Conservation (phyloP, 2,888 invertebrate genomes). For the Lordiphosa andalusiaca region DNA sequence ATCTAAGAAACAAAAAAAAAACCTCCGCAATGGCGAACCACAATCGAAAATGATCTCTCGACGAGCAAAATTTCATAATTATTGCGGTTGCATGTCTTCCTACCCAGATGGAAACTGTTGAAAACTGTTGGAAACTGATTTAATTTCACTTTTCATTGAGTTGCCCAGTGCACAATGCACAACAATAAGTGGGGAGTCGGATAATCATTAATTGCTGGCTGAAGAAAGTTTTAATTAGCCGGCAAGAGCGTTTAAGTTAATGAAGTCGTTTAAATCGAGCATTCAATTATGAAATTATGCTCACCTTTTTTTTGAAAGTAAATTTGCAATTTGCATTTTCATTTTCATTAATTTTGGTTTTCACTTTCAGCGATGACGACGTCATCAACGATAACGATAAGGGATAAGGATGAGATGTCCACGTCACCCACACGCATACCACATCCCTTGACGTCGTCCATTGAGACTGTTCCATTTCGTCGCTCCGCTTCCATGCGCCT, state of each 20-base stretch:
- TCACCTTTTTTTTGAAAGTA: conserved; percentile 59
- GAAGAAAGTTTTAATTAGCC: conserved; percentile 70
- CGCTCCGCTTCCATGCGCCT: conserved; percentile 86
- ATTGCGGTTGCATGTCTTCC: conserved; percentile 4
- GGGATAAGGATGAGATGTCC: conserved; percentile 21
- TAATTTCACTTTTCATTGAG: conserved; percentile 65
- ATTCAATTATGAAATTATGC: conserved; percentile 60
- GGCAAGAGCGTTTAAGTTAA: conserved; percentile 55
- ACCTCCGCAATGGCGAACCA: background rate
- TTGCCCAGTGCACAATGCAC: conserved; percentile 29
- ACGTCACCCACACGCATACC: conserved; percentile 63
- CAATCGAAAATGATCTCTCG: conserved; percentile 26
- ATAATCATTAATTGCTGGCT: conserved; percentile 50
- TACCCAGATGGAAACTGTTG: conserved; percentile 12
- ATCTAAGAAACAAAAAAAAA: conserved; percentile 15
- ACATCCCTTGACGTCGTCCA: conserved; percentile 37
- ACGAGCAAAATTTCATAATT: conserved; percentile 36
- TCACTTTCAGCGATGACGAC: conserved; percentile 49
- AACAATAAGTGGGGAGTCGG: conserved; percentile 9
- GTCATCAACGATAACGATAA: conserved; percentile 42
- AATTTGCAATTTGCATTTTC: conserved; percentile 59
- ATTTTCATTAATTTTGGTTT: conserved; percentile 3
- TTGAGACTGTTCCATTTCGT: conserved; percentile 80
- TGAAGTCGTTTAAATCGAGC: conserved; percentile 63
- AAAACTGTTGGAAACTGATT: conserved; percentile 42